Evolutionary conservation across 2,888 invertebrate genomes (phyloP), one percentile per base, ranked within the genome.

Genomic region (Epicampocera succincta): DNA sequence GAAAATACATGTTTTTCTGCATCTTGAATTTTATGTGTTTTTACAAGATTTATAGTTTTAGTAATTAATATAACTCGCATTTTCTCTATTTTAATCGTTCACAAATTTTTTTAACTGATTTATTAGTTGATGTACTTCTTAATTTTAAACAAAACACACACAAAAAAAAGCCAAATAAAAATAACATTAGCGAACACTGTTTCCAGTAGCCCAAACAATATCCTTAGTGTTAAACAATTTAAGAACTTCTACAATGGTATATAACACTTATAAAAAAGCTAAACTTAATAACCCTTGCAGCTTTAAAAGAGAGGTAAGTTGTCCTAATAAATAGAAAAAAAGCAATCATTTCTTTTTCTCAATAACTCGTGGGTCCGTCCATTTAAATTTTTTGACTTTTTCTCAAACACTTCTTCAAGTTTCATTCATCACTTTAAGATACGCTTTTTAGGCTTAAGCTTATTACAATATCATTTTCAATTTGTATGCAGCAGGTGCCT

Each of bases 81-180:
- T 78, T 82, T 72, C 21, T 61, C 33, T 82, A 46, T 48, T 46
- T 58, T 63, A 50, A 38, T 17, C 21, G 46, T 72, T 72, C 78
- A 78, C 78, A 65, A 69, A 46, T 61, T 63, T 80, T 75, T 69
- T 66, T 56, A 71, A 82, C 65, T 78, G 71, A 74, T 29, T 29
- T 69, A 60, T 82, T 74, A 74, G 73, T 78, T 71, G 74, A 65
- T 66, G 46, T 82, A 82, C 48, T 52, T 71, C 21, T 66, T 82
- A 82, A 78, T 78, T 78, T 75, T 73, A 44, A 73, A 60, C 54
- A 60, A 72, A 42, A 44, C 54, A 66, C 60, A 68, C 42, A 60
- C 21, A 52, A 38, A 75, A 73, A 4, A 4, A 69, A 71, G 17
- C 25, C 74, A 75, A 82, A 78, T 82, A 78, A 78, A 82, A 74